phyloP scores from a whole-genome alignment of 2,888 invertebrate genomes.

The Cataglyphis rosenhaueri region DNA sequence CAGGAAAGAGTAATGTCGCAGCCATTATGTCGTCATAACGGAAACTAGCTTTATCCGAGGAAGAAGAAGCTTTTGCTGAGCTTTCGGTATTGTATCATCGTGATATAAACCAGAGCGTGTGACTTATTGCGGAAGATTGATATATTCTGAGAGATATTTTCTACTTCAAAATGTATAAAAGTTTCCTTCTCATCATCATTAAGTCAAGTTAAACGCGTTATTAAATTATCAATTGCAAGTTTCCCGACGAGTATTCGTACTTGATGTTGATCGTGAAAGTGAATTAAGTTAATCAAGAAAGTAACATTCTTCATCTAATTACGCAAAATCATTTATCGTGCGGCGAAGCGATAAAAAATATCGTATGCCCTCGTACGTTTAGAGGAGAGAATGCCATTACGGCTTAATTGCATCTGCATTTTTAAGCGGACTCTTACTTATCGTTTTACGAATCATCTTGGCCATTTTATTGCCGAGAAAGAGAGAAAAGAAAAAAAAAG shows the following conservation, averaged over 20 bases:
- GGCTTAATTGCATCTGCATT: slow-evolving; percentile 77
- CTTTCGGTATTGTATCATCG: slow-evolving; percentile 15
- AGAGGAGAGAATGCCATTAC: background rate
- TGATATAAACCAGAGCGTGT: slow-evolving; percentile 19
- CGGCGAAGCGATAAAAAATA: slow-evolving; percentile 27
- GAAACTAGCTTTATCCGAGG: background rate
- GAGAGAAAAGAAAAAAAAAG: background rate
- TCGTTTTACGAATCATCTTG: slow-evolving; percentile 55
- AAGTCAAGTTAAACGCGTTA: slow-evolving; percentile 38
- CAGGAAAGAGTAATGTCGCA: slow-evolving; percentile 35
- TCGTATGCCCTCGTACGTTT: background rate
- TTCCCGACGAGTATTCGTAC: slow-evolving; percentile 19
- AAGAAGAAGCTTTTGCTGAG: background rate
- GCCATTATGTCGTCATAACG: slow-evolving; percentile 41
- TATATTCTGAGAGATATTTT: slow-evolving; percentile 7
- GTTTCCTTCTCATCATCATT: slow-evolving; percentile 10
- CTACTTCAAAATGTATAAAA: slow-evolving; percentile 14
- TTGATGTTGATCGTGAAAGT: slow-evolving; percentile 20
- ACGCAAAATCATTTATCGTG: slow-evolving; percentile 36
- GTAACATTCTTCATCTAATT: slow-evolving; percentile 43
- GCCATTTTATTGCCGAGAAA: slow-evolving; percentile 49
- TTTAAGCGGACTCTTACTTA: slow-evolving; percentile 59
- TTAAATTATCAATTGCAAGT: slow-evolving; percentile 37
- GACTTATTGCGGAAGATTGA: slow-evolving; percentile 9
- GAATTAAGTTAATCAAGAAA: slow-evolving; percentile 47